Base-by-base conservation (phyloP, 2,797 vertebrate genomes). In the Australoheros facetus region DNA sequence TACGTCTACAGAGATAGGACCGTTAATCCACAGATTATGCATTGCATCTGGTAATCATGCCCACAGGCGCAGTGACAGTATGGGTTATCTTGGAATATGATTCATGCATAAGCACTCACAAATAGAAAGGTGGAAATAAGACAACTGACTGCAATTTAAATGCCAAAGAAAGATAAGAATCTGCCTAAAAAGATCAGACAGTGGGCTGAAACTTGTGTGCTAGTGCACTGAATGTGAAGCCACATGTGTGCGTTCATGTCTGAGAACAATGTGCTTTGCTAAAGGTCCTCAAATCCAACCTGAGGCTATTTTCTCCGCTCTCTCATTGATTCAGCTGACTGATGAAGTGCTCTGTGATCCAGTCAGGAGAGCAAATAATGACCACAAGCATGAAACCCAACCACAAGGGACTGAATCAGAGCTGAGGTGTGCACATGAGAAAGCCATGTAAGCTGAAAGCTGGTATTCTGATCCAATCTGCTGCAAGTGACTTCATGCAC, bases 271-370 rank as follows among this genome's bases (percentile, higher is more conserved):
- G 56, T 45, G 11, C 34, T 62, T 42, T 71, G 75, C 37, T 70
- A 32, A 82, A 79, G 71, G 75, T 81, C 77, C 73, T 80, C 82
- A 70, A 87, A 86, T 79, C 28, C 51, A 79, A 69, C 70, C 78
- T 10, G 26, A 77, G 59, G 78, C 73, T 84, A 69, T 76, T 77
- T 56, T 54, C 62, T 58, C 8, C 53, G 21, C 71, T 37, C 60
- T 80, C 75, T 73, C 79, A 90, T 88, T 84, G 85, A 93, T 89
- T 90, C 71, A 82, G 78, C 59, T 39, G 77, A 86, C 83, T 85
- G 89, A 90, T 90, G 78, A 93, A 88, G 84, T 80, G 79, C 82
- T 85, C 76, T 66, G 7, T 89, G 85, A 92, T 87, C 87, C 85
- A 91, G 81, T 88, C 80, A 56, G 78, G 64, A 83, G 51, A 85